Conservation (phyloP, 2,113 vertebrate genomes). For the Progne subis region DNA sequence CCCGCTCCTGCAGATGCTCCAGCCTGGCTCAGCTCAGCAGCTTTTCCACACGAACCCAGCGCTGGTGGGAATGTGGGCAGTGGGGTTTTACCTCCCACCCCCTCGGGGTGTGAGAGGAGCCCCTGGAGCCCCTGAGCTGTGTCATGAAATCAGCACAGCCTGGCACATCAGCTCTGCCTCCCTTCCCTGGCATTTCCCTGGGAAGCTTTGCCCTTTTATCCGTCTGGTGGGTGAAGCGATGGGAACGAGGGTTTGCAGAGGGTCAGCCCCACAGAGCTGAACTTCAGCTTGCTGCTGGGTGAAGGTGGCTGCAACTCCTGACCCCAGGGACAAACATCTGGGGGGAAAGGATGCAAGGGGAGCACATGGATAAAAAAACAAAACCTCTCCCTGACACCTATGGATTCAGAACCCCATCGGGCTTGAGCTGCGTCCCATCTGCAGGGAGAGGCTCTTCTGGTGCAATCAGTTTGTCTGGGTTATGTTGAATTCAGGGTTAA, state of each 20-base stretch:
- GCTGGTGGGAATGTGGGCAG: fast-evolving
- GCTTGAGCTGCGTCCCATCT: neutral
- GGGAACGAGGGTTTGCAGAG: fast-evolving
- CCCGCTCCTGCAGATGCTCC: neutral
- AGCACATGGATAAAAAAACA: neutral
- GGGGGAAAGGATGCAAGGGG: neutral
- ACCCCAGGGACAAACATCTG: neutral
- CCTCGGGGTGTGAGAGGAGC: fast-evolving
- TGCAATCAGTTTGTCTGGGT: neutral
- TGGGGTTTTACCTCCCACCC: neutral
- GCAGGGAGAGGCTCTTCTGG: fast-evolving
- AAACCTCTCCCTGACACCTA: neutral
- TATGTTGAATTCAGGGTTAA: neutral
- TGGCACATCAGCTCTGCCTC: too few relatives aligned
- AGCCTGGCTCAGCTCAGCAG: neutral
- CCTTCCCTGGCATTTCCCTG: neutral
- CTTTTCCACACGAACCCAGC: fast-evolving
- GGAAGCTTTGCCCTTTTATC: neutral
- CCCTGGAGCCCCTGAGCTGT: neutral
- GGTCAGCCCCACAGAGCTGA: neutral
- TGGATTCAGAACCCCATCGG: fast-evolving
- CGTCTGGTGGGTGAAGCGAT: fast-evolving
- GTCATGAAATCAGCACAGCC: neutral
- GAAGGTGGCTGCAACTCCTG: neutral
- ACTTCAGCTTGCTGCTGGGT: fast-evolving